Percentiles rank a stretch among this genome's conserved stretches.
Evolutionary conservation across 2,888 invertebrate species (phyloP).

Genomic region (Ophonus ardosiacus): DNA sequence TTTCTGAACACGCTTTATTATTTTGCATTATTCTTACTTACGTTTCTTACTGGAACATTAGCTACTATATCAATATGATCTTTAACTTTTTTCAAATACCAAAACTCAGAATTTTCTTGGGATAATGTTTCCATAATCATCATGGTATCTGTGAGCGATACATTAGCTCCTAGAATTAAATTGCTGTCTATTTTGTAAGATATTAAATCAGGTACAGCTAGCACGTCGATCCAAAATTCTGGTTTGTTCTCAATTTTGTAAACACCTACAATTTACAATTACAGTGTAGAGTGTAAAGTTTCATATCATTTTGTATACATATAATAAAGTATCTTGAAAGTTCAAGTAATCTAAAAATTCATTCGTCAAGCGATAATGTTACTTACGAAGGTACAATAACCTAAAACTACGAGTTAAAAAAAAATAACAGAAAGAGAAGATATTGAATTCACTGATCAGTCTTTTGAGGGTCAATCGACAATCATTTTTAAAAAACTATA

Average conservation of each 20-base stretch:
- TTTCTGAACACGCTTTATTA: no score
- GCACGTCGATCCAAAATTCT: conserved; percentile 82
- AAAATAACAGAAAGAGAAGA: no score
- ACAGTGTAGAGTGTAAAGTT: no score
- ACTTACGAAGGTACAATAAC: no score
- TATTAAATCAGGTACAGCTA: conserved; percentile 79
- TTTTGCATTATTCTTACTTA: conserved; percentile 76
- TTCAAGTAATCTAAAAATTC: no score
- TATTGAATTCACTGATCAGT: no score
- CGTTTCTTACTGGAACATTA: conserved; percentile 85
- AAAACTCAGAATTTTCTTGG: conserved; percentile 76
- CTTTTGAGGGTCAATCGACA: no score
- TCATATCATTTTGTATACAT: no score
- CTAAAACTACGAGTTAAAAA: no score
- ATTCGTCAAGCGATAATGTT: no score
- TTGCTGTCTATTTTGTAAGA: conserved; percentile 74
- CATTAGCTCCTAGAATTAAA: conserved; percentile 80
- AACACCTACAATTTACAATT: conserved; percentile 73
- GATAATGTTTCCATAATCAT: conserved; percentile 75
- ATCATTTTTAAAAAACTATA: no score
- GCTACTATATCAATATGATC: conserved; percentile 84
- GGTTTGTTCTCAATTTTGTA: conserved; percentile 75
- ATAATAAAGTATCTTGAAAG: no score
- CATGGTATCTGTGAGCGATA: conserved; percentile 79
- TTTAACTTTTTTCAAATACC: conserved; percentile 79